phyloP scores from a whole-genome alignment of 2,113 vertebrate genomes.

The Cromileptes altivelis region DNA sequence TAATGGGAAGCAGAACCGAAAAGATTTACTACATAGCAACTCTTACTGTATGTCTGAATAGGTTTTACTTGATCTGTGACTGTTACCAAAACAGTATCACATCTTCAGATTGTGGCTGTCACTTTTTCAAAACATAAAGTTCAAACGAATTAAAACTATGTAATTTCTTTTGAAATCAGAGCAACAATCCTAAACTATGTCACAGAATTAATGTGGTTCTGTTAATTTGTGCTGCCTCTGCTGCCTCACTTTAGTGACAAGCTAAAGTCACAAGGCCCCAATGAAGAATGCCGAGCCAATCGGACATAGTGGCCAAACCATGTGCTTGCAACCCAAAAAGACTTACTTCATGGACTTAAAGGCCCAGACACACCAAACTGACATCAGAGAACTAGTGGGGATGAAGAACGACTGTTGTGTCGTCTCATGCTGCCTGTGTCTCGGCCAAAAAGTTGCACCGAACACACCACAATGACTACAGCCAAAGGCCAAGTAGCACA shows the following conservation, averaged over 20 bases:
- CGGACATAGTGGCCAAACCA: too few species aligned
- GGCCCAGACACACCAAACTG: too few species aligned
- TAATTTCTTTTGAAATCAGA: not conserved
- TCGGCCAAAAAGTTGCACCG: too few species aligned
- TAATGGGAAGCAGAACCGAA: conserved; percentile 25
- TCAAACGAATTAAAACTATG: not conserved
- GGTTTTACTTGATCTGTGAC: not conserved
- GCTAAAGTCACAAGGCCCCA: too few species aligned
- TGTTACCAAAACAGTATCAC: not conserved
- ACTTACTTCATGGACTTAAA: too few species aligned
- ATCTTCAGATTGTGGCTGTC: not conserved
- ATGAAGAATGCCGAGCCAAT: too few species aligned
- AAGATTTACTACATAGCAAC: conserved; percentile 4
- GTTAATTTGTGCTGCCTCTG: not conserved
- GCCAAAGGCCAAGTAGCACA: too few species aligned
- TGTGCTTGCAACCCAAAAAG: too few species aligned
- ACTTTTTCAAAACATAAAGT: not conserved
- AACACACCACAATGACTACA: too few species aligned
- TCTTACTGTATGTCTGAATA: conserved; percentile 3
- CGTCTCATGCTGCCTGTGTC: too few species aligned
- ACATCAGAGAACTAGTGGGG: too few species aligned
- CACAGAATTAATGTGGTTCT: not conserved
- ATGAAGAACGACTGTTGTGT: too few species aligned
- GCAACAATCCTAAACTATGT: not conserved
- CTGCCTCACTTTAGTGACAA: not conserved